Base-by-base conservation (phyloP, 1,140 invertebrate genomes). In the Limonius californicus region DNA sequence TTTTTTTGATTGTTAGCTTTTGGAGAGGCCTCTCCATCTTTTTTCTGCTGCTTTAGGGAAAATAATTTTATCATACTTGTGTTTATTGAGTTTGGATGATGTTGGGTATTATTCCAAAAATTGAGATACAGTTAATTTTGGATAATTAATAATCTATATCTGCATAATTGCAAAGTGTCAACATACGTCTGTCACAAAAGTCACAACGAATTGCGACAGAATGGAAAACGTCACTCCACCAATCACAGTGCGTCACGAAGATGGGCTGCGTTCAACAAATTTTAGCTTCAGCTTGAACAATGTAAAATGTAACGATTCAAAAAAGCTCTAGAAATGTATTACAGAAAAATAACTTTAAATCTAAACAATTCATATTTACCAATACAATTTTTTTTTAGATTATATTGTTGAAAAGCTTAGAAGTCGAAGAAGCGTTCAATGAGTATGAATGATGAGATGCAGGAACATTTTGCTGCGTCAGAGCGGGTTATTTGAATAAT, bases 31-130 rank as follows among this genome's bases (percentile, higher is more conserved):
- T 94, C 91, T 68, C 94, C 94, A 85, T 97, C 94, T 83, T 97
- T 97, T 83, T 96, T 95, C 80, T 96, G 93, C 84, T 97, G 93
- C 84, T 97, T 98, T 73, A 97, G 82, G 57, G 94, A 95, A 85
- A 97, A 98, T 81, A 98, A 85, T 86, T 97, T 97, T 78, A 98
- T 97, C 95, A 98, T 97, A 18, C 14, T 50, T 45, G 42, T 19
- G 19, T 50, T 18, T 18, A 21, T 50, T 50, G 2, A 1, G 19
- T 2, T 18, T 50, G 45, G 11, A 18, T 50, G 16, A 18, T 50
- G 4, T 18, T 50, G 11, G 14, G 18, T 19, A 18, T 2, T 50
- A 50, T 50, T 21, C 45, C 8, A 14, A 18, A n/a, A 50, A 19
- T n/a, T 18, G 45, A 50, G 14, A 50, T 50, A 12, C 45, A 19